Evolutionary conservation across 2,797 vertebrate species (phyloP), one percentile per base, ranked within the genome.

Genomic region (Chelonia mydas): DNA sequence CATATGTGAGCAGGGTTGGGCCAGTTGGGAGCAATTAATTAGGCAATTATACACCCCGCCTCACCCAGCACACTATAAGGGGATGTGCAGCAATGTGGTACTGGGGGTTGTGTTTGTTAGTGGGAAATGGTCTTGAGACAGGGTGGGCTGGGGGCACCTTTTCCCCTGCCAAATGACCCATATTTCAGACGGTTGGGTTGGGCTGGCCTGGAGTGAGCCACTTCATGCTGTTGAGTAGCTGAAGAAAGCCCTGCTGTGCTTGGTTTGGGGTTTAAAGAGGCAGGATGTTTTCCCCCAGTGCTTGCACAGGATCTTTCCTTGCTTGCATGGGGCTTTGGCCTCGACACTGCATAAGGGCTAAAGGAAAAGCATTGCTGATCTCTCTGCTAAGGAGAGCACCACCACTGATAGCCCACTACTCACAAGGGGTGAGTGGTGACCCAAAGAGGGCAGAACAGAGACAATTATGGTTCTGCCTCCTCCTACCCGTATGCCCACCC

Each of bases 221-320:
- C 53, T 88, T 89, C 49, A 16, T 9, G 21, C 45, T 87, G 88
- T 91, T 15, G 23, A 17, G 0, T 0, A 12, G 23, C 5, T 47
- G 0, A 0, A 54, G 49, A 92, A 83, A 28, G 7, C 47, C 76
- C 57, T 88, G 15, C 37, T 81, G 68, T 28, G 37, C 16, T 92
- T 45, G 2, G 7, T 90, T 28, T 49, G 28, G 95, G 3, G 8
- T 68, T 78, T 57, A 1, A 0, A 1, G 31, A 61, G 59, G 31
- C 59, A 61, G 25, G 19, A 8, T 77, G 45, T 15, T 7, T 74
- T 17, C 90, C 90, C 54, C 47, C 7, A 11, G 85, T 49, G 77
- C 1, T 0, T 37, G 51, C n/a, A 4, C 0, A 3, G 41, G 11
- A 47, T 51, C 31, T 6, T 81, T 45, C 3, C 9, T 49, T 76